These are phyloP conservation scores for Pangasianodon gigas DNA, from an alignment of 2,113 vertebrate species.

Conservation along the genomic window DNA sequence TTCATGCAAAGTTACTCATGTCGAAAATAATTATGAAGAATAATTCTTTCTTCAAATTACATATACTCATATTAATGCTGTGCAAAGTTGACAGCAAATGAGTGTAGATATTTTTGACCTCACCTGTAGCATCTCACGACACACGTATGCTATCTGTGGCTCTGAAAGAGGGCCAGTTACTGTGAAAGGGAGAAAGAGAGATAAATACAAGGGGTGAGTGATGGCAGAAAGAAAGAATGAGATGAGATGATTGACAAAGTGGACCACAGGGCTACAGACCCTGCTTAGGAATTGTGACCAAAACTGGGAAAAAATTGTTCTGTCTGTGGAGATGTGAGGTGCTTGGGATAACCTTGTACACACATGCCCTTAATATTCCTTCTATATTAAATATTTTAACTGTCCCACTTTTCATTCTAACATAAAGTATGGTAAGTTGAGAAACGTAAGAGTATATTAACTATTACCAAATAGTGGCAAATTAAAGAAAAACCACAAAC, in stretches of 20 bases:
- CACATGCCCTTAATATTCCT: not conserved
- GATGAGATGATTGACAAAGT: not conserved
- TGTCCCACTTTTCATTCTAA: too few relatives aligned
- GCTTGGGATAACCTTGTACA: not conserved
- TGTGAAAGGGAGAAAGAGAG: conserved; percentile 54
- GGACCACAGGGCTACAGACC: not conserved
- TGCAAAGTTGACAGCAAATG: not conserved
- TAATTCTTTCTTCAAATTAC: not conserved
- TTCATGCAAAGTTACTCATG: not conserved
- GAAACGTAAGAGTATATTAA: not conserved
- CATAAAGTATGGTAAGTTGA: too few relatives aligned
- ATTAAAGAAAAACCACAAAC: not conserved
- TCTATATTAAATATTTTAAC: not conserved
- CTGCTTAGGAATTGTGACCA: not conserved
- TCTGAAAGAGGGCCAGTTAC: conserved; percentile 85
- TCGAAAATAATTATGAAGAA: not conserved
- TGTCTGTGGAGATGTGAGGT: not conserved
- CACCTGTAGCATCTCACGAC: conserved; percentile 88
- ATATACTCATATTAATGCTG: not conserved
- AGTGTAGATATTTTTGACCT: conserved; percentile 33
- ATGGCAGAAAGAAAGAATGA: not conserved
- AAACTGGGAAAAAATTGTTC: not conserved
- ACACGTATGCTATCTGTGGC: conserved; percentile 85
- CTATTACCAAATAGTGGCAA: not conserved
- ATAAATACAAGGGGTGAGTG: not conserved